Conservation (phyloP, 2,113 vertebrate genomes). For the Ondatra zibethicus region DNA sequence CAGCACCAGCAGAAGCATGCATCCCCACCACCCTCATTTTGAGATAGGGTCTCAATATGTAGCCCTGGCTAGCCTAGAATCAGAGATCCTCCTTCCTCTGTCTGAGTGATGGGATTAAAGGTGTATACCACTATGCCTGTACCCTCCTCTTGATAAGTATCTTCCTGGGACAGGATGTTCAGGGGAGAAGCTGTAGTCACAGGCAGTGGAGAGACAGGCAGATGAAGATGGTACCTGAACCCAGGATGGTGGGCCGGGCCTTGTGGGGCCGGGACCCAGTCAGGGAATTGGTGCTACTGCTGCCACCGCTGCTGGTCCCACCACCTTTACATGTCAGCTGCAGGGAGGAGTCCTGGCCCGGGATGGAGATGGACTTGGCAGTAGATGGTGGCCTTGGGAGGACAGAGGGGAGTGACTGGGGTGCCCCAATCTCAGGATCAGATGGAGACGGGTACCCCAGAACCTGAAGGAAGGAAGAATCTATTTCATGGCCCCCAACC, state of each 20-base stretch:
- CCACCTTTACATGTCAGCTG: conserved; percentile 98
- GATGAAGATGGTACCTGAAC: conserved; percentile 88
- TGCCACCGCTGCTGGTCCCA: conserved; percentile 87
- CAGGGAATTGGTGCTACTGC: conserved; percentile 80
- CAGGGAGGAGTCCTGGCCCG: conserved; percentile 93
- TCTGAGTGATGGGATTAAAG: neutral
- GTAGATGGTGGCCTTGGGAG: conserved; percentile 89
- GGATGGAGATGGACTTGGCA: conserved; percentile 95
- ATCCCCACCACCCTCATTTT: neutral
- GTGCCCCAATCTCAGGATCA: neutral
- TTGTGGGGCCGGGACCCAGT: conserved; percentile 88
- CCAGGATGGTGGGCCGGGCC: conserved; percentile 89
- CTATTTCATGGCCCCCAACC: neutral
- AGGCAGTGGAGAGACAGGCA: neutral
- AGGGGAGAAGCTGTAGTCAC: neutral
- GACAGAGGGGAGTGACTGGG: neutral
- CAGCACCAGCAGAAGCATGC: fast-evolving
- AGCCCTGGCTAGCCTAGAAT: neutral
- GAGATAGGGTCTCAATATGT: neutral
- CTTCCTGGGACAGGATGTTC: neutral
- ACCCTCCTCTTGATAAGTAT: neutral
- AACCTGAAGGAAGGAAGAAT: neutral
- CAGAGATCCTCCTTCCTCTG: neutral
- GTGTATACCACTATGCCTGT: neutral
- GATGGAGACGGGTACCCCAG: neutral